These are phyloP conservation scores for Hassar affinis DNA, from an alignment of 2,113 vertebrate genomes.

Conservation along the genomic window DNA sequence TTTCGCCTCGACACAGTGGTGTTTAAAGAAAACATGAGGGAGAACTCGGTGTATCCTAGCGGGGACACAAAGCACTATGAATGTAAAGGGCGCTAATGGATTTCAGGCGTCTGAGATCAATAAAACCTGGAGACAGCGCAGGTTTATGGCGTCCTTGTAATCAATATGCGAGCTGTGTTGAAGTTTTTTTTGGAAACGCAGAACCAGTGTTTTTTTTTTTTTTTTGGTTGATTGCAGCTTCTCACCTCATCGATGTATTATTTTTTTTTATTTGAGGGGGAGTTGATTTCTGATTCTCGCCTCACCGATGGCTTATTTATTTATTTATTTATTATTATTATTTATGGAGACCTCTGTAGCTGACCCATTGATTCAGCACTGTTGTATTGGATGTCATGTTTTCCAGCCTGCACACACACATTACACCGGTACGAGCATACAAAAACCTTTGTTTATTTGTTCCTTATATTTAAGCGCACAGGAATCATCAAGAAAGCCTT, in stretches of 20 bases:
- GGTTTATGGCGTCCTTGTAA: conserved; percentile 58
- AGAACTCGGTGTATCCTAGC: conserved; percentile 43
- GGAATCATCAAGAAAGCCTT: not conserved
- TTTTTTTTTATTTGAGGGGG: not conserved
- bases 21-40: conserved; percentile 46
- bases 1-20: conserved; percentile 21
- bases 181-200: conserved; percentile 15
- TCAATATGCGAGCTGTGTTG: conserved; percentile 52
- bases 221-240: not conserved
- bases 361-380: not conserved
- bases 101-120: conserved; percentile 55
- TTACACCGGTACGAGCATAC: not conserved
- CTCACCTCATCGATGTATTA: not conserved
- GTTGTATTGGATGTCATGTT: not conserved
- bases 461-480: not conserved
- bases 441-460: not conserved
- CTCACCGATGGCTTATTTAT: too few relatives aligned
- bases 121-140: conserved; percentile 54
- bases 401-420: not conserved
- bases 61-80: conserved; percentile 47
- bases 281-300: too few relatives aligned
- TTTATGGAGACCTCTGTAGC: not conserved
- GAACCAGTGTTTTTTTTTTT: not conserved
- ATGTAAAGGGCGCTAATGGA: conserved; percentile 59
- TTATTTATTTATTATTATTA: too few relatives aligned